A percentile compares a stretch with the other conserved stretches of the same genome.
Evolutionary conservation across 23 tunicate species (phyloP).

Genomic region (Halocynthia roretzi): DNA sequence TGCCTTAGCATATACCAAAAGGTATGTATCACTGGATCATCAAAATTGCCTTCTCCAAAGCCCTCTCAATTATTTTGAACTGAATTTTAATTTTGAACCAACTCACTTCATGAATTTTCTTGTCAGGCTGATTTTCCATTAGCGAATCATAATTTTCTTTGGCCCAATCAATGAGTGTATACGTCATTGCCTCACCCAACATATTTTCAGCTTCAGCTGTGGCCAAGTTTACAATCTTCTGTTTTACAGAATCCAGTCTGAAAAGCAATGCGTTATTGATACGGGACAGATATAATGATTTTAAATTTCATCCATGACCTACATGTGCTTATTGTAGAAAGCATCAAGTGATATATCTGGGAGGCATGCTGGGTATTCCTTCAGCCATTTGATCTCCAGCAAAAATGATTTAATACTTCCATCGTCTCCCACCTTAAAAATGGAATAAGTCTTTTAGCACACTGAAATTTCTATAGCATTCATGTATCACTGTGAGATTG

Average conservation of each 20-base stretch:
- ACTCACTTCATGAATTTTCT: background rate
- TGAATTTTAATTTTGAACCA: background rate
- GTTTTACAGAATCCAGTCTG: conserved; percentile 40
- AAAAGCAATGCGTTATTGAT: background rate
- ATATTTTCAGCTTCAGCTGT: conserved; percentile 37
- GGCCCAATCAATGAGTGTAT: conserved; percentile 69
- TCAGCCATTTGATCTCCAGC: conserved; percentile 59
- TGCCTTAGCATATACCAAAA: background rate
- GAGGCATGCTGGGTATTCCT: conserved; percentile 48
- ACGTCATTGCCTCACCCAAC: conserved; percentile 77
- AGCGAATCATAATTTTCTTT: conserved; percentile 76
- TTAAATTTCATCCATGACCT: background rate
- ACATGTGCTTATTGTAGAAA: conserved; percentile 69
- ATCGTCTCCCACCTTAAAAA: conserved; percentile 49
- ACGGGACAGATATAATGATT: background rate
- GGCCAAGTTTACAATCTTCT: conserved; percentile 18
- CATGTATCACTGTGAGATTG: no score
- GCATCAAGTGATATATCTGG: conserved; percentile 57
- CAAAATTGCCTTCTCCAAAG: no score
- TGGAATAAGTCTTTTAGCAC: no score
- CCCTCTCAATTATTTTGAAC: background rate
- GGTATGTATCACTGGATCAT: no score
- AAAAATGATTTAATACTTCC: conserved; percentile 59
- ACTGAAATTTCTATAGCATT: no score
- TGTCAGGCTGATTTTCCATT: conserved; percentile 41